Percentiles rank a stretch among this genome's conserved stretches.
phyloP scores from a whole-genome alignment of 2,797 vertebrate species.

The Manis crassicaudata region DNA sequence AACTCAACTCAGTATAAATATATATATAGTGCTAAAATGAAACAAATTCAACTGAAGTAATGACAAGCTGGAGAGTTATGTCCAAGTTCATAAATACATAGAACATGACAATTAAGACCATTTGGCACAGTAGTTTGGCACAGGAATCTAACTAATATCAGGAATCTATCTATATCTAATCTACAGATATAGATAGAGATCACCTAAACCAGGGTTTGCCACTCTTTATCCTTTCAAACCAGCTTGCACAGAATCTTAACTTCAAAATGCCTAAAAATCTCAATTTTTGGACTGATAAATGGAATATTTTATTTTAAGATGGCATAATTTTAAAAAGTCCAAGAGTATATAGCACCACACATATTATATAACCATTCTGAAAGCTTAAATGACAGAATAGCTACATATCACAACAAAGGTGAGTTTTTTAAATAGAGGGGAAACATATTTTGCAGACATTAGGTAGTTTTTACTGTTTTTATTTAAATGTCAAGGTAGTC shows the following conservation, averaged over 20 bases:
- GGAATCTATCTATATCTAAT: too few relatives aligned
- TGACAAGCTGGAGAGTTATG: neutral
- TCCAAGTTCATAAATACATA: neutral
- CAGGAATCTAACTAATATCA: too few relatives aligned
- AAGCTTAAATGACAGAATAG: neutral
- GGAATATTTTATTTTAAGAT: neutral
- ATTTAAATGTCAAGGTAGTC: slow-evolving; percentile 31
- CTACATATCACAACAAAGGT: neutral
- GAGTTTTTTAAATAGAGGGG: neutral
- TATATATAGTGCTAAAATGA: neutral
- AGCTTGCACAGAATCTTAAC: neutral
- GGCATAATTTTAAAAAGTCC: neutral
- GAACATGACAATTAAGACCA: neutral
- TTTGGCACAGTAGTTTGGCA: too few relatives aligned
- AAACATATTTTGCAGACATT: slow-evolving; percentile 17
- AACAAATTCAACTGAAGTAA: neutral
- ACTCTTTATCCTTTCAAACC: neutral
- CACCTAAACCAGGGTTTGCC: neutral
- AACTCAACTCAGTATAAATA: neutral
- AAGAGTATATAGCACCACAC: neutral
- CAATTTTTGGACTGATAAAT: neutral
- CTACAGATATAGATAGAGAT: too few relatives aligned
- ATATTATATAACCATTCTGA: neutral
- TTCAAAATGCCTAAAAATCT: neutral
- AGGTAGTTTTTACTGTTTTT: slow-evolving; percentile 51